A percentile compares a stretch with the other conserved stretches of the same genome.
phyloP scores from a whole-genome alignment of 2,797 vertebrate species.

The Notolabrus celidotus region DNA sequence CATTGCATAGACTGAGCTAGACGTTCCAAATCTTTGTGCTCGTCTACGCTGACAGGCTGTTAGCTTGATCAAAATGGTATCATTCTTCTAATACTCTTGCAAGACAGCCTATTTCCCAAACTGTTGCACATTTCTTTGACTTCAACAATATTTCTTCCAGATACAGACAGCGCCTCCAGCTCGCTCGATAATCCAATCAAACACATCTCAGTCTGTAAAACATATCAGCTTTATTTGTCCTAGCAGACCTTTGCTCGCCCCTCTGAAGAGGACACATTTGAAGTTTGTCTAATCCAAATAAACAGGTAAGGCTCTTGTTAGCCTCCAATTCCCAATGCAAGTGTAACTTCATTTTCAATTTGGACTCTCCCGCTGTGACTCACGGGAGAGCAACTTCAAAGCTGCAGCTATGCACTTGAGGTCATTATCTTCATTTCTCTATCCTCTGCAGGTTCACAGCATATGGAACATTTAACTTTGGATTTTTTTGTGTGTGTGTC shows the following conservation, averaged over 20 bases:
- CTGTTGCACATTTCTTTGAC: slow-evolving; percentile 4
- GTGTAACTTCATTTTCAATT: slow-evolving; percentile 78
- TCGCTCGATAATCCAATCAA: slow-evolving; percentile 23
- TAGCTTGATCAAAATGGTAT: background rate
- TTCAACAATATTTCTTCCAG: slow-evolving; percentile 17
- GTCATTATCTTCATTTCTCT: slow-evolving; percentile 85
- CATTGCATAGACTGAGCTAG: background rate
- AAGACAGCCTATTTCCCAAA: slow-evolving; percentile 14
- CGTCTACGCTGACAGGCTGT: slow-evolving; percentile 2
- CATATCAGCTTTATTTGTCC: slow-evolving; percentile 39
- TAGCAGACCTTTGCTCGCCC: slow-evolving; percentile 46
- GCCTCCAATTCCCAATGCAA: slow-evolving; percentile 66
- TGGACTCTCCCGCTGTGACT: slow-evolving; percentile 57
- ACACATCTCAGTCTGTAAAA: slow-evolving; percentile 33
- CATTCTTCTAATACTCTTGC: background rate
- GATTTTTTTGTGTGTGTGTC: slow-evolving; percentile 53
- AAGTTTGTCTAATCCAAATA: slow-evolving; percentile 71
- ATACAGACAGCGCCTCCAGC: slow-evolving; percentile 25
- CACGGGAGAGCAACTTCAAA: slow-evolving; percentile 76
- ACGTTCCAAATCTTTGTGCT: slow-evolving; percentile 9
- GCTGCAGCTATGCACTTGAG: slow-evolving; percentile 73
- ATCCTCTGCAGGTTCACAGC: slow-evolving; percentile 81
- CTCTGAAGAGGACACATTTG: slow-evolving; percentile 60
- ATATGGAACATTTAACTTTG: slow-evolving; percentile 86
- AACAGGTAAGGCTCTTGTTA: slow-evolving; percentile 75